Percentiles rank a stretch among this genome's conserved stretches.
Conservation (phyloP, 2,797 vertebrate species). For the Psittacula derbiana region DNA sequence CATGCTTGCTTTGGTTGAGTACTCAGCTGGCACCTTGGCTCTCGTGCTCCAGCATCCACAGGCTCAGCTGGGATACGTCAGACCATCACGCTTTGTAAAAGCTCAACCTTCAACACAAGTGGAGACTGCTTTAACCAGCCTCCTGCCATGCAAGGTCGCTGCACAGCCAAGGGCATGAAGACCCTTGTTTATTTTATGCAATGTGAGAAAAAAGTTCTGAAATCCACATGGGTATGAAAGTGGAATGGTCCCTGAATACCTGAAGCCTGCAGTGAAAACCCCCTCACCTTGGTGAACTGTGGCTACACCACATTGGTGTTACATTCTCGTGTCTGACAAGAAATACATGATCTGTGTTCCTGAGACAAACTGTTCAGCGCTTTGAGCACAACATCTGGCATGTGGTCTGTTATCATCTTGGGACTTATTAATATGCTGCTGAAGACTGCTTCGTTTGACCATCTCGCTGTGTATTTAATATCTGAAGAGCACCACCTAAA, state of each 20-base stretch:
- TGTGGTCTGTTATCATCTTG: constrained; percentile 92
- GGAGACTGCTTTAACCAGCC: neutral
- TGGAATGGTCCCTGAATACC: neutral
- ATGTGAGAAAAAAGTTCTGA: neutral
- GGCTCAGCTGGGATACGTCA: neutral
- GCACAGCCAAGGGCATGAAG: neutral
- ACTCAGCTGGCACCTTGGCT: fast-evolving
- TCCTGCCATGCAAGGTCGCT: neutral
- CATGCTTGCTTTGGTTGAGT: neutral
- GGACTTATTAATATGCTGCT: constrained; percentile 91
- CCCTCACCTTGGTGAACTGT: fast-evolving
- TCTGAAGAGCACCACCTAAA: constrained; percentile 86
- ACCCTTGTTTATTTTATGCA: neutral
- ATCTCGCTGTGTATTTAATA: constrained; percentile 81
- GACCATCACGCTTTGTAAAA: fast-evolving
- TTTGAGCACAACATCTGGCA: constrained; percentile 87
- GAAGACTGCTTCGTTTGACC: constrained; percentile 86
- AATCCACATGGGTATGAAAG: neutral
- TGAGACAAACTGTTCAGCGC: constrained; percentile 83
- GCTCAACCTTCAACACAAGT: neutral
- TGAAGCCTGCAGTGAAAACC: neutral
- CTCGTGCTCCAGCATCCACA: fast-evolving
- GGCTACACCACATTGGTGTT: neutral
- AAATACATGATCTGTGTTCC: constrained; percentile 69
- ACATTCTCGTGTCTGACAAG: constrained; percentile 78